These are phyloP conservation scores for Scaptomyza polygonia DNA, from an alignment of 2,888 invertebrate genomes.

Conservation along the genomic window DNA sequence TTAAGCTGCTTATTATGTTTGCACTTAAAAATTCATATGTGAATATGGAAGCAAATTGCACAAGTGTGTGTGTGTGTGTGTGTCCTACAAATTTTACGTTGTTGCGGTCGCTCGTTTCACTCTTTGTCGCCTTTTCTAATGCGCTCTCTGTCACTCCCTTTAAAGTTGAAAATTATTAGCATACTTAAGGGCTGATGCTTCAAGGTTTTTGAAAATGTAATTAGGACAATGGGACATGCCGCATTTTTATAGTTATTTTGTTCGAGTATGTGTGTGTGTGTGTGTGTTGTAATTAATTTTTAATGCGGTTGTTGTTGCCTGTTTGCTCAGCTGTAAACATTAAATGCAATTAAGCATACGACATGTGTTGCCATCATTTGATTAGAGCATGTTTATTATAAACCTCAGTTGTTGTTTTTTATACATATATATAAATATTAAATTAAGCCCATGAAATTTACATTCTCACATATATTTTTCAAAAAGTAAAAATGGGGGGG, in stretches of 20 bases:
- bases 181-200: slow-evolving; percentile 59
- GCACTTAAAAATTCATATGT: slow-evolving; percentile 79
- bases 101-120: slow-evolving; percentile 10
- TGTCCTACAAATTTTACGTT: slow-evolving; percentile 49
- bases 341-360: slow-evolving; percentile 72
- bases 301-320: slow-evolving; percentile 19
- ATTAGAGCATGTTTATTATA: slow-evolving; percentile 8
- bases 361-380: slow-evolving; percentile 48
- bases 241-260: slow-evolving; percentile 49
- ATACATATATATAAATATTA: slow-evolving; percentile 70
- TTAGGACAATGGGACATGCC: slow-evolving; percentile 45
- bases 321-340: slow-evolving; percentile 52
- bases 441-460: slow-evolving; percentile 54
- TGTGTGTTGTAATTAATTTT: slow-evolving; percentile 45
- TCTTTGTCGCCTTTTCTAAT: neutral
- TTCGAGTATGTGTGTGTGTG: slow-evolving; percentile 7
- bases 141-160: slow-evolving; percentile 5
- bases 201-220: slow-evolving; percentile 58
- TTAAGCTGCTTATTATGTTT: slow-evolving; percentile 79
- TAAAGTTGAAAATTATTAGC: slow-evolving; percentile 68
- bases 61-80: neutral
- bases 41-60: slow-evolving; percentile 68
- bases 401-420: slow-evolving; percentile 11
- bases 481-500: slow-evolving; percentile 7
- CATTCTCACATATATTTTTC: slow-evolving; percentile 32